Evolutionary conservation across 2,113 vertebrate genomes (phyloP).

Genomic region (Oenanthe melanoleuca): DNA sequence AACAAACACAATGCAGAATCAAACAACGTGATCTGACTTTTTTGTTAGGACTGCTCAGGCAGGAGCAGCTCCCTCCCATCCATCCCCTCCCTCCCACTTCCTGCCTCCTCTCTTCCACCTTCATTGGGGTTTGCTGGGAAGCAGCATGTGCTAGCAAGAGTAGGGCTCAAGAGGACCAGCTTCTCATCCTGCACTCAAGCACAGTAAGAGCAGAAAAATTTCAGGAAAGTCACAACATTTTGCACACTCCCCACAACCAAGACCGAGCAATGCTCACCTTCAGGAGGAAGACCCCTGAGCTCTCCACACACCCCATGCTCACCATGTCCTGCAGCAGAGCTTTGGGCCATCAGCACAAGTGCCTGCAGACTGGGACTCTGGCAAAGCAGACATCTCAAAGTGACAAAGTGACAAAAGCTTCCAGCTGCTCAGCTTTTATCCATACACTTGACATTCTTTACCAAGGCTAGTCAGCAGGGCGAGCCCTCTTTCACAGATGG

Average conservation of each 20-base stretch:
- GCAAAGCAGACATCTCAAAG: not conserved
- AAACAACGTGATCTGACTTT: not conserved
- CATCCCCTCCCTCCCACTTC: not conserved
- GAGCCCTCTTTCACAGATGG: not conserved
- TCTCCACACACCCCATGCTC: accelerated
- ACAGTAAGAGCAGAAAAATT: not conserved
- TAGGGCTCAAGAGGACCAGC: not conserved
- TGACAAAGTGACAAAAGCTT: not conserved
- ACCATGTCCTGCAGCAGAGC: not conserved
- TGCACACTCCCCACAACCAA: accelerated
- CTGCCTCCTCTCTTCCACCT: not conserved
- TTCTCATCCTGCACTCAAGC: not conserved
- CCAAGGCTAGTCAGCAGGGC: not conserved
- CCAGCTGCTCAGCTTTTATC: not conserved
- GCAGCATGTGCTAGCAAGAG: not conserved
- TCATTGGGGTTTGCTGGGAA: not conserved
- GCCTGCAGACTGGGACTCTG: not conserved
- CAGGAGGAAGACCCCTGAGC: not conserved
- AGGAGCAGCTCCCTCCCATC: not conserved
- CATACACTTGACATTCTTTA: not conserved
- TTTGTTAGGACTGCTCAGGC: not conserved
- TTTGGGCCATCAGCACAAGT: not conserved
- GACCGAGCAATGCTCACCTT: accelerated
- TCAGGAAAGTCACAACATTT: not conserved
- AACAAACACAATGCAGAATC: slow-evolving; percentile 23